phyloP scores from a whole-genome alignment of 2,888 invertebrate genomes.

The Andrena minutula region DNA sequence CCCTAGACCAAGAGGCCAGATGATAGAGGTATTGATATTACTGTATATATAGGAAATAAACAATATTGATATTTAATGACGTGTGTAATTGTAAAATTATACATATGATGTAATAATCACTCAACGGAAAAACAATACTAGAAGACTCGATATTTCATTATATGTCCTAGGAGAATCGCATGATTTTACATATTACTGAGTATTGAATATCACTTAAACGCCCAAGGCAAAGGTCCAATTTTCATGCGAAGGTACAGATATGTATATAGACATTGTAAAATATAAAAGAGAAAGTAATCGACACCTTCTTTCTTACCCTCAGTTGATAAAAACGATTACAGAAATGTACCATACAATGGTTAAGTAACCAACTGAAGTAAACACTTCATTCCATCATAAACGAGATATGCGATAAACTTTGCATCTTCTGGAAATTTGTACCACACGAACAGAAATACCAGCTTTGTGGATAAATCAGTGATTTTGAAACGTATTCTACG shows the following conservation, averaged over 20 bases:
- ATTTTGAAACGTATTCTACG: no score
- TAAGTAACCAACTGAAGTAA: background rate
- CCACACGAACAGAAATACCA: no score
- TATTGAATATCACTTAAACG: background rate
- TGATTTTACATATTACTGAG: background rate
- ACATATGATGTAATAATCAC: background rate
- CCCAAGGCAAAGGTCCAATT: background rate
- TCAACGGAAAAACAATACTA: background rate
- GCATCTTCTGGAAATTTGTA: no score
- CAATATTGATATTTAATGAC: background rate
- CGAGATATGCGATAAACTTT: no score
- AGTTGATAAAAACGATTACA: background rate
- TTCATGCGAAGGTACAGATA: background rate
- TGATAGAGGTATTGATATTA: background rate
- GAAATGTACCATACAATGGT: background rate
- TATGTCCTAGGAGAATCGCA: background rate
- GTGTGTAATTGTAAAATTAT: background rate
- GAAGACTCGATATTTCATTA: background rate
- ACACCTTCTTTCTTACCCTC: background rate
- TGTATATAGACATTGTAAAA: background rate
- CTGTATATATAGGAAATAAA: fast-evolving
- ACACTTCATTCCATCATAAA: background rate
- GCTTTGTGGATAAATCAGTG: no score
- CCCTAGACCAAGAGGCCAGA: conserved; percentile 85
- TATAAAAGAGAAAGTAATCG: background rate